Conservation (phyloP, 2,797 vertebrate genomes). For the Tapirus indicus region DNA sequence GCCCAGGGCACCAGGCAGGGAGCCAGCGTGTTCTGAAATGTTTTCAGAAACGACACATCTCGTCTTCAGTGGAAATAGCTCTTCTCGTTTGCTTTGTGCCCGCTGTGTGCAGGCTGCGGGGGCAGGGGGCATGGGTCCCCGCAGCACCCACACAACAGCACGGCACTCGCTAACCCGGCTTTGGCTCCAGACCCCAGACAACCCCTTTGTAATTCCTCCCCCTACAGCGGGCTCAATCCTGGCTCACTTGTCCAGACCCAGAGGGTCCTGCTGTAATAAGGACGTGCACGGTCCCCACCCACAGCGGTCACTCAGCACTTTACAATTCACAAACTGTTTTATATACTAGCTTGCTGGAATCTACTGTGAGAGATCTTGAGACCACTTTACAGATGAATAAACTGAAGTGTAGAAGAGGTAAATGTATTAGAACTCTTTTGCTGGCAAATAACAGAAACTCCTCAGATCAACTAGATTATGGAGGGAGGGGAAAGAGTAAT, state of each 20-base stretch:
- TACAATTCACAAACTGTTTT: background rate
- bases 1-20: background rate
- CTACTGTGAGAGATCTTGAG: background rate
- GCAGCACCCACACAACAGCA: background rate
- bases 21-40: background rate
- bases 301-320: background rate
- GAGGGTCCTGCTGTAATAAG: background rate
- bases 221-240: background rate
- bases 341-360: background rate
- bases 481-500: background rate
- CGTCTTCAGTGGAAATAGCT: background rate
- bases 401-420: background rate
- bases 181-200: background rate
- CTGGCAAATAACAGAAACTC: background rate
- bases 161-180: background rate
- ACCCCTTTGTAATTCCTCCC: background rate
- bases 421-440: background rate
- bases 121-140: accelerated
- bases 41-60: background rate
- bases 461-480: background rate
- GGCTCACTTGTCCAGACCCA: background rate
- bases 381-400: background rate
- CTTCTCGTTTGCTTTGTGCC: background rate
- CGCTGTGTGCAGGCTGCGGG: background rate
- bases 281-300: background rate